Percentiles rank a stretch among this genome's conserved stretches.
Conservation (phyloP, 2,888 invertebrate species). For the Junonia oenone region DNA sequence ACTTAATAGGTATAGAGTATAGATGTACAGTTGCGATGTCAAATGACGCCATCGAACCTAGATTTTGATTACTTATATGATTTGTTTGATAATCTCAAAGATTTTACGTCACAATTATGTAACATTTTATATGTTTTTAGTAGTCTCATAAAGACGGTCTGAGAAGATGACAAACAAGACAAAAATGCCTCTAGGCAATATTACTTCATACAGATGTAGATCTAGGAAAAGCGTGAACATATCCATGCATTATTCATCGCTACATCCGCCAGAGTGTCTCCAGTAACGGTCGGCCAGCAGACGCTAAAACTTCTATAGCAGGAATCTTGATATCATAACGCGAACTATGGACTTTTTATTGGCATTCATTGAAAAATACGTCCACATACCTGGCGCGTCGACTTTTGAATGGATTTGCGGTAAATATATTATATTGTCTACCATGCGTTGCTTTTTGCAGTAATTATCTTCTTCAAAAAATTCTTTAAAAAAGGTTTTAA, state of each 20-base stretch:
- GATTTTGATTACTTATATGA: no score
- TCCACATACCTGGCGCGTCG: conserved; percentile 9
- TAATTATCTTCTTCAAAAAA: no score
- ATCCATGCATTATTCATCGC: conserved; percentile 23
- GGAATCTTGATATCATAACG: conserved; percentile 48
- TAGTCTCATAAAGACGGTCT: no score
- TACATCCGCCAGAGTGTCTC: conserved; percentile 30
- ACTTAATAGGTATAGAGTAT: no score
- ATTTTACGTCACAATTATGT: no score
- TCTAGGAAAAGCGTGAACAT: conserved; percentile 24
- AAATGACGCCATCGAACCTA: no score
- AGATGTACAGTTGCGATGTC: no score
- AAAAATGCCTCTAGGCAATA: background rate
- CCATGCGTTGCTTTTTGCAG: no score
- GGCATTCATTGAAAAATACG: conserved; percentile 32
- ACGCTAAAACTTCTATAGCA: conserved; percentile 36
- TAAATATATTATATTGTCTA: background rate
- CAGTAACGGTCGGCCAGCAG: conserved; percentile 40
- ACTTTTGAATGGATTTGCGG: conserved; percentile 23
- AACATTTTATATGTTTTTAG: no score
- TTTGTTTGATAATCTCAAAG: no score
- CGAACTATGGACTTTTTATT: conserved; percentile 41
- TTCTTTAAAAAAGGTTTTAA: no score
- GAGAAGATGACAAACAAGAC: no score
- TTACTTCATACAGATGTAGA: conserved; percentile 1